Evolutionary conservation across 2,888 invertebrate genomes (phyloP).

Genomic region (Plagodis pulveraria): DNA sequence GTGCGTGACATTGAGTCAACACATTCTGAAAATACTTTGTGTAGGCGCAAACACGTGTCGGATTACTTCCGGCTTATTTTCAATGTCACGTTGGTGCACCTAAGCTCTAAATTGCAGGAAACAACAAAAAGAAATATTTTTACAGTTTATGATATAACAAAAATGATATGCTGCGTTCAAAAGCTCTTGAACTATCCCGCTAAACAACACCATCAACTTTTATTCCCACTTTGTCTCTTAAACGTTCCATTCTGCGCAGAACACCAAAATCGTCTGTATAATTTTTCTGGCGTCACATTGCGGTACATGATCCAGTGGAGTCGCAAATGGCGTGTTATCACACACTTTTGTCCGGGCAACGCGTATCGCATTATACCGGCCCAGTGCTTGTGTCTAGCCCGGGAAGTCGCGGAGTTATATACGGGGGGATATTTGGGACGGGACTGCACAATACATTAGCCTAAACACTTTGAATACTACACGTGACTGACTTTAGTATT

Average conservation of each 20-base stretch:
- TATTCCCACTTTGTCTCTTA: background rate
- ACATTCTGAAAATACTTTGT: too few relatives aligned
- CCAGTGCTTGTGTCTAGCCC: constrained; percentile 24
- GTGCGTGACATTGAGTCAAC: too few relatives aligned
- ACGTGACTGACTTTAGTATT: too few relatives aligned
- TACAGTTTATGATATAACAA: too few relatives aligned
- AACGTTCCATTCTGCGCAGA: constrained; percentile 10
- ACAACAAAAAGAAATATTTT: too few relatives aligned
- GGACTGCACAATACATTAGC: background rate
- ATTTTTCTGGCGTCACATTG: constrained; percentile 34
- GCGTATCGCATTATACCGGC: constrained; percentile 36
- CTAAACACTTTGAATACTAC: too few relatives aligned
- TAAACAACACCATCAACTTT: background rate
- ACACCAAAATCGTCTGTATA: constrained; percentile 16
- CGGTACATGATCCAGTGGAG: constrained; percentile 32
- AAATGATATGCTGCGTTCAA: too few relatives aligned
- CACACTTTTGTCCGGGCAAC: constrained; percentile 34
- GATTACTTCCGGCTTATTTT: too few relatives aligned
- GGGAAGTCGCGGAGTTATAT: constrained; percentile 20
- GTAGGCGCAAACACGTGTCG: too few relatives aligned
- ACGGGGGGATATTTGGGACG: constrained; percentile 16
- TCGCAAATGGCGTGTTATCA: constrained; percentile 41
- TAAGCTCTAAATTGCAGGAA: too few relatives aligned
- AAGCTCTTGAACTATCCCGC: too few relatives aligned
- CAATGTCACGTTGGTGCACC: too few relatives aligned